These are phyloP conservation scores for Antheraea pernyi DNA, from an alignment of 1,140 invertebrate genomes.

Conservation along the genomic window DNA sequence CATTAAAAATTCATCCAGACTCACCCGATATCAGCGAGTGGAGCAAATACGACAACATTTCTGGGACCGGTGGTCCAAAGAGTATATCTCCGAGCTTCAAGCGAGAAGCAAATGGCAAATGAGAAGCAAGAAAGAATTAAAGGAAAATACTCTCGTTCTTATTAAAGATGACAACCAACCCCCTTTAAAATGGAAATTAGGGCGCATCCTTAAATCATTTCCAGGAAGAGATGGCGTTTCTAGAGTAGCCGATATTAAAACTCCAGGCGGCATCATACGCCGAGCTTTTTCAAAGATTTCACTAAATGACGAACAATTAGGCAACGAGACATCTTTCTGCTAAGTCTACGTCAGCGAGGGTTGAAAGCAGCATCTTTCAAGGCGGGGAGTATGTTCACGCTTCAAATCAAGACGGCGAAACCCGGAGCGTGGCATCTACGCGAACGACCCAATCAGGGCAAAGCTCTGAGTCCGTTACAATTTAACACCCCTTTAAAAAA, in stretches of 20 bases:
- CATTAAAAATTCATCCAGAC: background rate
- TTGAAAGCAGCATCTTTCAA: background rate
- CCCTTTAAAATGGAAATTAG: background rate
- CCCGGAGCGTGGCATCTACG: too few species aligned
- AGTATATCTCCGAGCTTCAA: conserved; percentile 1
- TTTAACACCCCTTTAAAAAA: too few species aligned
- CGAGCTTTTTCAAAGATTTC: conserved; percentile 17
- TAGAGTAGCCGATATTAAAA: conserved; percentile 14
- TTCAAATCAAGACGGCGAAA: too few species aligned
- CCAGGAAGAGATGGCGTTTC: conserved; percentile 15
- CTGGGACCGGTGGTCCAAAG: conserved; percentile 6
- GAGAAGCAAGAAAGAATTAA: too few species aligned
- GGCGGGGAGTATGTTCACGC: background rate
- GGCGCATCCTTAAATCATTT: background rate
- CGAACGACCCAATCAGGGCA: too few species aligned
- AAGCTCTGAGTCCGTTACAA: too few species aligned
- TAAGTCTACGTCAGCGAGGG: too few species aligned
- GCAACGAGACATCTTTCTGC: background rate
- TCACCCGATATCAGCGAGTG: background rate
- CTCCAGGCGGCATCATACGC: conserved; percentile 2
- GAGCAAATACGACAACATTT: conserved; percentile 13
- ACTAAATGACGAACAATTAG: background rate
- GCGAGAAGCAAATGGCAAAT: background rate
- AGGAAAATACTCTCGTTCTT: too few species aligned
- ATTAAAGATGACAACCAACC: background rate